A percentile compares a stretch with the other conserved stretches of the same genome.
Conservation (phyloP, 1,140 invertebrate genomes). For the Heliconius melpomene region DNA sequence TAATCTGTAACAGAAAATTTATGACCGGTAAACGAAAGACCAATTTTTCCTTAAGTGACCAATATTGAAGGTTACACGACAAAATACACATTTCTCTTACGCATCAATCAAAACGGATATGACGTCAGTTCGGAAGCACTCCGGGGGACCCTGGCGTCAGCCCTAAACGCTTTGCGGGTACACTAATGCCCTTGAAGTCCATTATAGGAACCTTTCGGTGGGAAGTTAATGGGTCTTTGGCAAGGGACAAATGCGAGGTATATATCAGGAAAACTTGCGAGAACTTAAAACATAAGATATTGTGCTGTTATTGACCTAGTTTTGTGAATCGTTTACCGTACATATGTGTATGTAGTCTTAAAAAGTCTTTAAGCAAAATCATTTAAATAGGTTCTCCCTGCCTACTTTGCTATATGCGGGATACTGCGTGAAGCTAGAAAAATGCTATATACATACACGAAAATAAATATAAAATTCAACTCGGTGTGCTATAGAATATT, state of each 20-base stretch:
- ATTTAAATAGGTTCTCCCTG: too few species aligned
- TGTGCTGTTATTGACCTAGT: not conserved
- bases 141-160: constrained; percentile 49
- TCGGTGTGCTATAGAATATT: too few species aligned
- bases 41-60: constrained; percentile 1
- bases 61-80: constrained; percentile 5
- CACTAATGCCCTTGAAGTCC: constrained; percentile 64
- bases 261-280: constrained; percentile 39
- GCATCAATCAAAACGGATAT: constrained; percentile 59
- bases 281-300: constrained; percentile 8
- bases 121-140: constrained; percentile 54
- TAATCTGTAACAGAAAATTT: not conserved
- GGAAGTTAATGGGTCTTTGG: constrained; percentile 60
- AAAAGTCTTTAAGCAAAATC: not conserved
- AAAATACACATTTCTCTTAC: constrained; percentile 36
- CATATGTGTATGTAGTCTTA: not conserved
- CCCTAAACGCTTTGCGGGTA: constrained; percentile 62
- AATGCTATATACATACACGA: too few species aligned
- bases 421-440: too few species aligned
- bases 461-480: too few species aligned
- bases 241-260: constrained; percentile 58
- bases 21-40: not conserved
- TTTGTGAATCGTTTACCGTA: not conserved
- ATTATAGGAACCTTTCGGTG: constrained; percentile 61
- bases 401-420: too few species aligned